Base-by-base conservation (phyloP, 2,113 vertebrate genomes). In the Xenopus tropicalis region DNA sequence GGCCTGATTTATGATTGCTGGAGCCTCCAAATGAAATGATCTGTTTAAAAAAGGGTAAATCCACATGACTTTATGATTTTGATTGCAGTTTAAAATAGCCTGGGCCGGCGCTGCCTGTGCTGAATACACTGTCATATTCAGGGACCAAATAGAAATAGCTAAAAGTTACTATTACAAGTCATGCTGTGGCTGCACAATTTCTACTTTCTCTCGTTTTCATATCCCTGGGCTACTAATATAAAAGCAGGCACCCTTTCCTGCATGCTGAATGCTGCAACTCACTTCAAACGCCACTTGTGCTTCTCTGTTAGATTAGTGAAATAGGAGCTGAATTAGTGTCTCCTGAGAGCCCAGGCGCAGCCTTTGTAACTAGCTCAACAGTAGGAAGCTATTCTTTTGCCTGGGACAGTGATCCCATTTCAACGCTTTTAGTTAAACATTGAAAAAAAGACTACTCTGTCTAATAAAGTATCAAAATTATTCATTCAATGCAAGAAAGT, bases 11-110 rank as follows among this genome's bases (percentile, higher is more conserved):
- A n/a, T n/a, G n/a, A n/a, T n/a, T n/a, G n/a, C n/a, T n/a, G n/a
- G n/a, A n/a, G n/a, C n/a, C n/a, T n/a, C n/a, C n/a, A n/a, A n/a
- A n/a, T n/a, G n/a, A n/a, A n/a, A n/a, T n/a, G n/a, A n/a, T n/a
- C n/a, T n/a, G n/a, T n/a, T n/a, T n/a, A n/a, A n/a, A n/a, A 37
- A 37, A 37, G 29, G 29, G 29, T 37, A 37, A 37, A 37, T 7
- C 29, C 6, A 7, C 29, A 37, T 37, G 29, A 37, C 29, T 4
- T 37, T 37, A 5, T 37, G 29, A 37, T 37, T 37, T 8, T 59
- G 71, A 62, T 73, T 81, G 24, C 74, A 72, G 66, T 51, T 0
- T 1, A 67, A 8, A 23, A 78, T 75, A 78, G 70, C 77, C 5
- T 37, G 29, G 14, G 69, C 69, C 48, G 46, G 69, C 48, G 61